Evolutionary conservation across 2,888 invertebrate species (phyloP), one percentile per base, ranked within the genome.

Genomic region (Ecliptopera silaceata): DNA sequence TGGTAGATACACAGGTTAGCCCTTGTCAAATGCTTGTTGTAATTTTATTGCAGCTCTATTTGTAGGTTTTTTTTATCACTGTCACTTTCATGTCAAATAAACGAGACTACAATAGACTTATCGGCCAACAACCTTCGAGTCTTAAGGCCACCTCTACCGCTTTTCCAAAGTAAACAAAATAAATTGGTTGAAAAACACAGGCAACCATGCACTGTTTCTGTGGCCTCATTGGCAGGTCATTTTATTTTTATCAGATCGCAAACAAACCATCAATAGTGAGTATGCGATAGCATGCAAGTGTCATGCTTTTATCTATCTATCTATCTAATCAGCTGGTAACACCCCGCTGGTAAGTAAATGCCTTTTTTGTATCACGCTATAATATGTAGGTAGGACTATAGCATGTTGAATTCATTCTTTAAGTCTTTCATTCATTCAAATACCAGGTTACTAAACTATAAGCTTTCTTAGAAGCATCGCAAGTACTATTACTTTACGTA

Each of bases 131-230:
- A 36, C 15, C 15, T 15, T 36, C 36, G 15, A 4, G 2, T 38
- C 49, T 49, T 42, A n/a, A 34, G 22, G 56, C 56, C 68, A 59
- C 39, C 69, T 44, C 50, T 55, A 53, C 56, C 52, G 64, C 63
- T 64, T 59, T 64, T 59, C 52, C 51, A 59, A 65, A 62, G 67
- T 58, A 65, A 76, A 79, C 81, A 76, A 68, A 72, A 77, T 77
- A 79, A 81, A 81, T 79, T 78, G 77, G 64, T 69, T 77, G 70
- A 71, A 79, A 77, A 79, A 76, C 71, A n/a, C n/a, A 56, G 65
- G 56, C 46, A 63, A 66, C 64, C 66, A 68, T 72, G 67, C 66
- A 51, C 56, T 52, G 55, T 69, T 55, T 64, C 61, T 55, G 56
- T 56, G 59, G 58, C 47, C 54, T 45, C 55, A 61, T 58, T 55